Evolutionary conservation across 2,113 vertebrate species (phyloP).

Genomic region (Apodemus speciosus): DNA sequence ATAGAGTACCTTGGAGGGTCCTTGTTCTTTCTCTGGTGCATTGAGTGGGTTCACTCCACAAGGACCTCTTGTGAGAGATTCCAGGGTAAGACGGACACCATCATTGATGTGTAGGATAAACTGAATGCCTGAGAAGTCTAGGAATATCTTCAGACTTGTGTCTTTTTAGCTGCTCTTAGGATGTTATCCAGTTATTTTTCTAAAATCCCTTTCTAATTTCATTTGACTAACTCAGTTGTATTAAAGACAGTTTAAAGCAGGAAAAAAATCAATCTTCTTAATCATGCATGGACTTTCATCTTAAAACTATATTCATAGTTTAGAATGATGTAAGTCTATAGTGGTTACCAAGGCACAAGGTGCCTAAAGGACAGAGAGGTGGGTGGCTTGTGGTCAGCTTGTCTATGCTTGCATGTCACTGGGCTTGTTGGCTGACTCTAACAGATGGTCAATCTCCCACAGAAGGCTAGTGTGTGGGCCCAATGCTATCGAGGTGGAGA

Average conservation of each 20-base stretch:
- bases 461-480: constrained; percentile 85
- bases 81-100: not conserved
- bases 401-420: not conserved
- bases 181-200: constrained; percentile 15
- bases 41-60: not conserved
- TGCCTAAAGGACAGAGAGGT: not conserved
- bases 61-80: not conserved
- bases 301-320: not conserved
- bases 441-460: constrained; percentile 43
- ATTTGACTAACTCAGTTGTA: constrained; percentile 6
- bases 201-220: not conserved
- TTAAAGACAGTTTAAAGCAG: not conserved
- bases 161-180: not conserved
- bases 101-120: not conserved
- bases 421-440: not conserved
- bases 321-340: not conserved
- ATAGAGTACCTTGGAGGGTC: not conserved
- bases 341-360: constrained; percentile 30
- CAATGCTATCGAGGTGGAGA: constrained; percentile 84
- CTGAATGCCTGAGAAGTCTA: not conserved
- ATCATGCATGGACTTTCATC: not conserved
- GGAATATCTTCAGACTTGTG: not conserved
- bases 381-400: not conserved
- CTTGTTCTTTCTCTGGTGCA: not conserved
- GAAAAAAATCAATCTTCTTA: not conserved